These are phyloP conservation scores for Caenorhabditis latens DNA, from an alignment of 1,140 invertebrate genomes.

Conservation along the genomic window DNA sequence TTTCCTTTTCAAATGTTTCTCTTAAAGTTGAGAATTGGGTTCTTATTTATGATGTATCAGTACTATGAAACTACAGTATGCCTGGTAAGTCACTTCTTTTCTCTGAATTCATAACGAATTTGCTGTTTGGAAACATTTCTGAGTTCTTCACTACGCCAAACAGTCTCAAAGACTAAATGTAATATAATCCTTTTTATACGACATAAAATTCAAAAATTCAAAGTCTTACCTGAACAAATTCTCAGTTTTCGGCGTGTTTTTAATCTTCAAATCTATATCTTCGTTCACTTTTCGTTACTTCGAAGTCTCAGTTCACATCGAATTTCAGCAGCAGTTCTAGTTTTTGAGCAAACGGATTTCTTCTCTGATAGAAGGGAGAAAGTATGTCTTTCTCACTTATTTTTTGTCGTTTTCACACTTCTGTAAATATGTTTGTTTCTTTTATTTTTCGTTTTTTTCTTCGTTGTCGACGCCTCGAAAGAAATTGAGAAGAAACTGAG, in stretches of 20 bases:
- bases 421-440: slow-evolving; percentile 38
- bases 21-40: no score
- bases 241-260: neutral
- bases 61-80: no score
- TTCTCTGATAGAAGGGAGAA: neutral
- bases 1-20: no score
- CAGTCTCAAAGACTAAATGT: no score
- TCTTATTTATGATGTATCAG: no score
- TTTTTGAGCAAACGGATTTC: neutral
- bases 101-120: no score
- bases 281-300: neutral
- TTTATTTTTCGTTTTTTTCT: neutral
- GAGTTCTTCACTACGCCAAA: no score
- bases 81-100: no score
- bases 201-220: neutral
- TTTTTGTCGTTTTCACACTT: slow-evolving; percentile 20
- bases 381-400: neutral
- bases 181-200: no score
- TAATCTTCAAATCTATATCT: neutral
- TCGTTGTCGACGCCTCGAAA: neutral
- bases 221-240: neutral
- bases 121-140: no score
- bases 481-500: neutral
- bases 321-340: slow-evolving; percentile 16
- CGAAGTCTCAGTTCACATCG: slow-evolving; percentile 21